Evolutionary conservation across 23 tunicate genomes (phyloP).

Genomic region (Styela clava): DNA sequence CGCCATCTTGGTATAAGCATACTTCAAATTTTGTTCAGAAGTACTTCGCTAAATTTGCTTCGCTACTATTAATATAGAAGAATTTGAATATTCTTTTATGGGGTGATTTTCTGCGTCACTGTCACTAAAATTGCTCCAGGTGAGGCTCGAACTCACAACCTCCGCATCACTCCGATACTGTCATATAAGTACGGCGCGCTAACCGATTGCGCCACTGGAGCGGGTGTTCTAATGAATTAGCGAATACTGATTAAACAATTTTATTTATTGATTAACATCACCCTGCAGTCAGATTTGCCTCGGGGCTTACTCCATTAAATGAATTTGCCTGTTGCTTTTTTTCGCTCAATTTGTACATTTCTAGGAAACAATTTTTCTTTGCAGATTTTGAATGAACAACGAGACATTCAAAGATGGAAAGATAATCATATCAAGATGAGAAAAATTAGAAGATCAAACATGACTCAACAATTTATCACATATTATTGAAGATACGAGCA

Average conservation of each 20-base stretch:
- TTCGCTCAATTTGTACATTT: too few species aligned
- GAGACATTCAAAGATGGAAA: slow-evolving; percentile 72
- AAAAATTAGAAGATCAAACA: slow-evolving; percentile 39
- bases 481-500: slow-evolving; percentile 26
- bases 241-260: too few species aligned
- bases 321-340: neutral
- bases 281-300: neutral
- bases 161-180: neutral
- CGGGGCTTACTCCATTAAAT: neutral
- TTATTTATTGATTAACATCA: too few species aligned
- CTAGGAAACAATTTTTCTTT: too few species aligned
- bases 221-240: too few species aligned
- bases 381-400: slow-evolving; percentile 57
- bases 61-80: too few species aligned
- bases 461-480: slow-evolving; percentile 62
- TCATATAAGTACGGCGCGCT: neutral
- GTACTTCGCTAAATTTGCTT: too few species aligned
- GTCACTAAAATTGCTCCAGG: neutral
- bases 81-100: too few species aligned
- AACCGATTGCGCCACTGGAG: neutral
- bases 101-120: too few species aligned
- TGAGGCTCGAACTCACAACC: neutral
- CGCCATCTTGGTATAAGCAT: too few species aligned
- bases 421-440: slow-evolving; percentile 43
- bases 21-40: too few species aligned